These are phyloP conservation scores for Adoxophyes honmai DNA, from an alignment of 1,140 invertebrate species.

Conservation along the genomic window DNA sequence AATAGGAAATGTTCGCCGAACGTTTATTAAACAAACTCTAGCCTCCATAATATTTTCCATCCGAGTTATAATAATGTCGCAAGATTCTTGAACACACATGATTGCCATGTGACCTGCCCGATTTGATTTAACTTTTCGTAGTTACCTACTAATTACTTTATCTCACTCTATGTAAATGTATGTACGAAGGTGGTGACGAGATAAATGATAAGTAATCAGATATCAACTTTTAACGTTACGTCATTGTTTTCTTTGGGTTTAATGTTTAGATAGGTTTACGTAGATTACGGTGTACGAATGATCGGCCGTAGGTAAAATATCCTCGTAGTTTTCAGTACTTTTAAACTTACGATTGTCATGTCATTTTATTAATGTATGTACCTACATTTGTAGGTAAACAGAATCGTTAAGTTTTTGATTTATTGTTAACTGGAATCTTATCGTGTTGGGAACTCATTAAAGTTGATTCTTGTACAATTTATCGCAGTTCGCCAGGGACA, in stretches of 20 bases:
- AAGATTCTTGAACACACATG: too few species aligned
- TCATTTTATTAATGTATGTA: not conserved
- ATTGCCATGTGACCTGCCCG: too few species aligned
- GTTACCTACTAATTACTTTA: not conserved
- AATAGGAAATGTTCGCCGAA: too few species aligned
- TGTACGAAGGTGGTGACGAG: not conserved
- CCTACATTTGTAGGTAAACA: slow-evolving; percentile 8
- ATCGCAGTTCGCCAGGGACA: not conserved
- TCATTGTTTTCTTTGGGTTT: slow-evolving; percentile 28
- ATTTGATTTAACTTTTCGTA: too few species aligned
- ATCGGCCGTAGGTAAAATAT: not conserved
- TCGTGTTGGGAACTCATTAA: slow-evolving; percentile 23
- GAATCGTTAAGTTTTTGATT: slow-evolving; percentile 40
- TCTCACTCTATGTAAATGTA: not conserved
- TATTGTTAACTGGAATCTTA: slow-evolving; percentile 31
- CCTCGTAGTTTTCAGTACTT: too few species aligned
- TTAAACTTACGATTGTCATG: too few species aligned
- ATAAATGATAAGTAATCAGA: slow-evolving; percentile 1
- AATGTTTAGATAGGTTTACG: slow-evolving; percentile 9
- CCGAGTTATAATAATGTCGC: too few species aligned
- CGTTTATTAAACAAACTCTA: too few species aligned
- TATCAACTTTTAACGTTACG: slow-evolving; percentile 20
- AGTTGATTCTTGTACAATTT: not conserved
- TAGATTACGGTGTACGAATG: not conserved
- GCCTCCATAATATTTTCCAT: too few species aligned